phyloP scores from a whole-genome alignment of 2,888 invertebrate species.

The Germaria angustata region DNA sequence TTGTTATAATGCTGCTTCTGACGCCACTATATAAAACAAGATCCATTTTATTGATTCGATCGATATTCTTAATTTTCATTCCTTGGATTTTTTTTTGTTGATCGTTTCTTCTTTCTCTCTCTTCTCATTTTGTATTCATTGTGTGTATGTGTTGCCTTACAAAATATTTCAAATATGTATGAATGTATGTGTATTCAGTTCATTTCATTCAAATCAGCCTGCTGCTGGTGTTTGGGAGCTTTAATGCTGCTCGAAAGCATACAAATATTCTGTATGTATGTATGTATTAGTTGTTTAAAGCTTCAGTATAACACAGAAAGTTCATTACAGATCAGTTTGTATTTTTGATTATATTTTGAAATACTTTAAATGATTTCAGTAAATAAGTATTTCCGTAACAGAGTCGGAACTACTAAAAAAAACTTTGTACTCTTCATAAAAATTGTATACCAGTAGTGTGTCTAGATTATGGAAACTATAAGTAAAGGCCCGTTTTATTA shows the following conservation, averaged over 20 bases:
- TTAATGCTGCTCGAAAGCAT: conserved; percentile 1
- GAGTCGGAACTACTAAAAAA: no score
- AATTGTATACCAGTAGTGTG: no score
- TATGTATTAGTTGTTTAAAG: background rate
- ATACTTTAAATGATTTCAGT: background rate
- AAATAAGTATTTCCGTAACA: background rate
- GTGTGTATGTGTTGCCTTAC: conserved; percentile 7
- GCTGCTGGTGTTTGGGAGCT: background rate
- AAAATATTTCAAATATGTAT: conserved; percentile 52
- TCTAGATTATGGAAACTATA: no score
- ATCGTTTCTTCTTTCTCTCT: background rate
- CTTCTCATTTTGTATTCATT: conserved; percentile 38
- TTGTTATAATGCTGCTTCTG: conserved; percentile 20
- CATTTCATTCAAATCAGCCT: background rate
- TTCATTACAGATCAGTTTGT: background rate
- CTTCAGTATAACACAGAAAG: background rate
- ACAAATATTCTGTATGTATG: background rate
- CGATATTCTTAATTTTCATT: conserved; percentile 42
- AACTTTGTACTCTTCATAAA: no score
- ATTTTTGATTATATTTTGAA: conserved; percentile 1
- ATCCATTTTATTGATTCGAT: conserved; percentile 32
- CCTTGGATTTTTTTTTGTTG: background rate
- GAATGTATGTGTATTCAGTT: no score
- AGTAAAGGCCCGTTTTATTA: no score
- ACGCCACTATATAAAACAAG: conserved; percentile 40